Evolutionary conservation across 2,797 vertebrate species (phyloP).

Genomic region (Clamator glandarius): DNA sequence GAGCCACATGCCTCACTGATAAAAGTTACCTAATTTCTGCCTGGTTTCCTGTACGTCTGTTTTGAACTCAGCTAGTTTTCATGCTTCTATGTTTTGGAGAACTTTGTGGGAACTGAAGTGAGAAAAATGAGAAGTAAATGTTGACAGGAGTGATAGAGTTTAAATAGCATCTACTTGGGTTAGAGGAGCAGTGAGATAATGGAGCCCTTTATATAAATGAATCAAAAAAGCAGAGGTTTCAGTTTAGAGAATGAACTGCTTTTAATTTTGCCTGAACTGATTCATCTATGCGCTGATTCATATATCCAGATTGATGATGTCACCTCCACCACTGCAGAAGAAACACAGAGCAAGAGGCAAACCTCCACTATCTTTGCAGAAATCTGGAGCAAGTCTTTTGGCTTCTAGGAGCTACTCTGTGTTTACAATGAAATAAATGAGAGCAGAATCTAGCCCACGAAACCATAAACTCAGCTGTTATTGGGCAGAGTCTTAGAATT

Average conservation of each 20-base stretch:
- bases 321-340: neutral
- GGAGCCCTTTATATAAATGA: neutral
- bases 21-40: constrained; percentile 4
- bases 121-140: neutral
- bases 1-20: constrained; percentile 2
- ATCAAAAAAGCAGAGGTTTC: neutral
- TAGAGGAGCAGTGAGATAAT: neutral
- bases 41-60: neutral
- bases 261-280: constrained; percentile 5
- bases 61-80: neutral
- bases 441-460: constrained; percentile 36
- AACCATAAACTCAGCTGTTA: constrained; percentile 62
- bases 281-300: neutral
- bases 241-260: neutral
- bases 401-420: neutral
- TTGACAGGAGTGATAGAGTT: neutral
- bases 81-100: neutral
- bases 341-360: constrained; percentile 9
- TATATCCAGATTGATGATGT: neutral
- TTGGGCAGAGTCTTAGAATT: constrained; percentile 45
- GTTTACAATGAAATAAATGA: constrained; percentile 33
- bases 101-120: neutral
- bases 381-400: neutral
- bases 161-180: neutral
- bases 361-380: neutral